Base-by-base conservation (phyloP, 2,888 invertebrate genomes). In the Yponomeuta sedellus region DNA sequence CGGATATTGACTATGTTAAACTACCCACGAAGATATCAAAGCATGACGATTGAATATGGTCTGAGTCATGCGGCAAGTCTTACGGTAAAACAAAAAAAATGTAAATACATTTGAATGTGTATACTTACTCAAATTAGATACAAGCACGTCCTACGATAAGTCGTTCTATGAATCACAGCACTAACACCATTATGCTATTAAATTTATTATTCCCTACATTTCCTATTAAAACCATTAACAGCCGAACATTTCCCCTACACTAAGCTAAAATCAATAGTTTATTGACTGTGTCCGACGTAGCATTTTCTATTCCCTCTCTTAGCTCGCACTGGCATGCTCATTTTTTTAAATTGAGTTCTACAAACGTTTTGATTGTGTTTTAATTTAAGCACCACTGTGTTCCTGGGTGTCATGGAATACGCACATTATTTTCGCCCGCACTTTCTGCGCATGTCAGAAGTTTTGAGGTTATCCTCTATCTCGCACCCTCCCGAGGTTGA, bases 401-500 rank as follows among this genome's bases (percentile, higher is more conserved):
- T 52, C 44, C 44, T 44, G 25, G 63, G 58, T 25, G 62, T 59
- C 67, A 65, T 67, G 66, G 66, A 65, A 67, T 56, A 66, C 67
- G 66, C 62, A 52, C 61, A 57, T 20, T 56, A 57, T 62, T 63
- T 66, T 66, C 61, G 52, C 66, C 61, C 34, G 20, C 57, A 58
- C 65, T 52, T 4, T 67, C 72, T 75, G 83, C 89, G 89, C 89
- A 85, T 84, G 89, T 87, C 85, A 69, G 66, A 63, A 70, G 69
- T 74, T 77, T 74, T 69, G 69, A 82, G 85, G 86, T 87, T 86
- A 88, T 86, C 73, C 67, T 69, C 69, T 73, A 68, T 84, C 86
- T 73, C 81, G 74, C 69, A 81, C 73, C 66, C 68, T 70, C 71
- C 67, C 67, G 66, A 25, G 66, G 52, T n/a, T 59, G 71, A n/a